Conservation (phyloP, 1,140 invertebrate species). For the Acromyrmex echinatior region DNA sequence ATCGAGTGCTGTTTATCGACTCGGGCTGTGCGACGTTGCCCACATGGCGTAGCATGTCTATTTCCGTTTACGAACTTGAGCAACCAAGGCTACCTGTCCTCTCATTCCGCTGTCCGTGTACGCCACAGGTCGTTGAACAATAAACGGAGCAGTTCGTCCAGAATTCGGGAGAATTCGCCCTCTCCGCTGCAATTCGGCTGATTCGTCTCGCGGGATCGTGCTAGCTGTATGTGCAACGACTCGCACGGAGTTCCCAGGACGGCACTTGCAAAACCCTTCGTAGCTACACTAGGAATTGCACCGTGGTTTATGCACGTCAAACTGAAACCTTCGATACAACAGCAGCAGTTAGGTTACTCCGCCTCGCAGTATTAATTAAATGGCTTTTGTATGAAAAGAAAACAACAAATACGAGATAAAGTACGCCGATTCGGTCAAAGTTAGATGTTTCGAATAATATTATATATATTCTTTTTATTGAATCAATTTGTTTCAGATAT, state of each 20-base stretch:
- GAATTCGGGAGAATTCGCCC: slow-evolving; percentile 55
- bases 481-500: too few relatives aligned
- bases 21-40: slow-evolving; percentile 69
- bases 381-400: background rate
- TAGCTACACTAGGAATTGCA: slow-evolving; percentile 59
- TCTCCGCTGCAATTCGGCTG: slow-evolving; percentile 47
- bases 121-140: slow-evolving; percentile 48
- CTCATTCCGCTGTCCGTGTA: slow-evolving; percentile 30
- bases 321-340: slow-evolving; percentile 59
- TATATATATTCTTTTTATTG: too few relatives aligned
- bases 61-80: slow-evolving; percentile 63
- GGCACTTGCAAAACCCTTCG: slow-evolving; percentile 61
- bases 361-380: background rate
- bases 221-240: slow-evolving; percentile 62
- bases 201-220: slow-evolving; percentile 59
- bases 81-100: slow-evolving; percentile 69
- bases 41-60: slow-evolving; percentile 76
- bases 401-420: too few relatives aligned
- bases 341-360: background rate
- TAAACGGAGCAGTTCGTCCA: slow-evolving; percentile 46
- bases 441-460: too few relatives aligned
- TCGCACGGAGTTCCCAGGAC: slow-evolving; percentile 67
- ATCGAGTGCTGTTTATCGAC: slow-evolving; percentile 76
- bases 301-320: slow-evolving; percentile 74
- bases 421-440: too few relatives aligned